Percentiles rank a stretch among this genome's conserved stretches.
phyloP scores from a whole-genome alignment of 2,113 vertebrate genomes.

The Leptobrachium leishanense region DNA sequence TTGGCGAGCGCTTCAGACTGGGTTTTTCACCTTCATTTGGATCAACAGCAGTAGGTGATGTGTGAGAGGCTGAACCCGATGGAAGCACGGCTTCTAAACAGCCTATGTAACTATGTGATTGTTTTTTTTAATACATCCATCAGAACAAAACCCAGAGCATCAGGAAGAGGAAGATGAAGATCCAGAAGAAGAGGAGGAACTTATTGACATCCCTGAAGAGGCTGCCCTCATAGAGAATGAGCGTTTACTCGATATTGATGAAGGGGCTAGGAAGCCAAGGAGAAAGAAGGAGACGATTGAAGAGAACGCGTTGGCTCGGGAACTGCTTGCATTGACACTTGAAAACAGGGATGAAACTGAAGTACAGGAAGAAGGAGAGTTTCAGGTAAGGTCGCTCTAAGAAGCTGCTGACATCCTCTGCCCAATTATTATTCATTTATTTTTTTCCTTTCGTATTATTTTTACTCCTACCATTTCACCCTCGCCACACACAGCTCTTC shows the following conservation, averaged over 20 bases:
- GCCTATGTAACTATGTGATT: no score
- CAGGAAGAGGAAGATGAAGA: conserved; percentile 50
- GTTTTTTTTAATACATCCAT: no score
- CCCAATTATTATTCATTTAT: no score
- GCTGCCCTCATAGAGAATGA: conserved; percentile 87
- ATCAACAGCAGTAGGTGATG: no score
- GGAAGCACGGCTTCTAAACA: no score
- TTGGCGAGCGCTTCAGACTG: no score
- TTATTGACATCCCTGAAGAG: conserved; percentile 81
- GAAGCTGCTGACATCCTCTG: no score
- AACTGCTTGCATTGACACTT: conserved; percentile 76
- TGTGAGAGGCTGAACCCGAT: no score
- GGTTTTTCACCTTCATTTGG: no score
- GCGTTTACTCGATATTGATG: conserved; percentile 77
- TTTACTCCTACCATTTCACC: no score
- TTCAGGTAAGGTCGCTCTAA: conserved; percentile 44
- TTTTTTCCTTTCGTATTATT: no score
- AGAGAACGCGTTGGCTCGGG: conserved; percentile 56
- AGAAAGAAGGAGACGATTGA: conserved; percentile 53
- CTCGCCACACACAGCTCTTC: no score
- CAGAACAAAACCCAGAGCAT: not conserved
- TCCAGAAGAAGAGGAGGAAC: conserved; percentile 60
- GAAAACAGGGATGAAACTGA: conserved; percentile 57
- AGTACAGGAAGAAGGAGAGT: conserved; percentile 23
- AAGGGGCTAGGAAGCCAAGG: conserved; percentile 51